Percentiles rank a stretch among this genome's conserved stretches.
Evolutionary conservation across 2,113 vertebrate genomes (phyloP).

Genomic region (Elanoides forficatus): DNA sequence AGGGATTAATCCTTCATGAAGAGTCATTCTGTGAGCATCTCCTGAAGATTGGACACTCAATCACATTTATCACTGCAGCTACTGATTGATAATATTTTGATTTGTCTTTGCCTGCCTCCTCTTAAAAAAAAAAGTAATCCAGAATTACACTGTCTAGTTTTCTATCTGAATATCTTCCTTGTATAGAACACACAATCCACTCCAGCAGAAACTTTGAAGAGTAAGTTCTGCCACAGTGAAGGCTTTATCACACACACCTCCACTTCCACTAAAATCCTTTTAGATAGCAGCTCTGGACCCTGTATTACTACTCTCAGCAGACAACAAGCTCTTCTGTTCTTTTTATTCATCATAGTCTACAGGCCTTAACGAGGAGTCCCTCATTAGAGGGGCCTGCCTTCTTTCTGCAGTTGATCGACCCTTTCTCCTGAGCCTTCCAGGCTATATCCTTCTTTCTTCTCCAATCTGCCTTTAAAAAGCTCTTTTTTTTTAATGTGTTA

Average conservation of each 20-base stretch:
- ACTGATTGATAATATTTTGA: neutral
- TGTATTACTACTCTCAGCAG: neutral
- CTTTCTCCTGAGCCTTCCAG: neutral
- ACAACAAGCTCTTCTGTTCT: neutral
- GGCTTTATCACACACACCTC: neutral
- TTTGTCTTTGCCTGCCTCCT: neutral
- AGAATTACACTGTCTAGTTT: neutral
- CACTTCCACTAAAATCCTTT: neutral
- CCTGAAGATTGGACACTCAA: neutral
- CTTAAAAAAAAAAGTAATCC: neutral
- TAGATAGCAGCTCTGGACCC: neutral
- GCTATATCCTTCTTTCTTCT: neutral
- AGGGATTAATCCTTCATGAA: neutral
- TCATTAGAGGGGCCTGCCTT: neutral
- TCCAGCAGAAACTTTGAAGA: neutral
- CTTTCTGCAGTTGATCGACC: neutral
- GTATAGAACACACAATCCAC: neutral
- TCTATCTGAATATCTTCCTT: neutral
- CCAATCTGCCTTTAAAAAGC: neutral
- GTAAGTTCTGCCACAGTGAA: neutral
- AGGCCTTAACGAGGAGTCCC: neutral
- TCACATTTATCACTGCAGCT: neutral
- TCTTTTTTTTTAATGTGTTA: neutral
- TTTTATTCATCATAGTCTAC: neutral
- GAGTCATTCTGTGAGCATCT: neutral